Evolutionary conservation across 2,797 vertebrate genomes (phyloP).

Genomic region (Heteromormyrus szaboi): DNA sequence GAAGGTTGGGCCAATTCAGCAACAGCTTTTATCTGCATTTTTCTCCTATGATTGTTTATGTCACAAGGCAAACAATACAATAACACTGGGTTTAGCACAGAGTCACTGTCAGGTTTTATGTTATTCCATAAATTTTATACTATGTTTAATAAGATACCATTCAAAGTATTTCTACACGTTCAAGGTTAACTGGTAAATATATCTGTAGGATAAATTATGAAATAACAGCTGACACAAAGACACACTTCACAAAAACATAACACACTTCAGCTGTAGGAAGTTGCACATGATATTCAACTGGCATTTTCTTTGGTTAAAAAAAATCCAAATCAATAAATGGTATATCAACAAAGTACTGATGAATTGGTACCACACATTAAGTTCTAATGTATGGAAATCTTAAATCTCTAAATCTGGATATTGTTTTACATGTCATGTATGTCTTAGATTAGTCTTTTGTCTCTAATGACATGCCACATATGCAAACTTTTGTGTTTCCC

Average conservation of each 20-base stretch:
- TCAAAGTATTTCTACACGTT: constrained; percentile 26
- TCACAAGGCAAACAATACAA: constrained; percentile 24
- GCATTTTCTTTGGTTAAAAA: constrained; percentile 21
- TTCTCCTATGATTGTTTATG: constrained; percentile 13
- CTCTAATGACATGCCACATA: background rate
- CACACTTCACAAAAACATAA: constrained; percentile 26
- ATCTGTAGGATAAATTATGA: constrained; percentile 32
- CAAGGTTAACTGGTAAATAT: constrained; percentile 27
- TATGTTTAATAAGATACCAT: constrained; percentile 20
- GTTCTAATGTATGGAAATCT: background rate
- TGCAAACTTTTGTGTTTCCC: background rate
- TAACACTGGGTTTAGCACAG: constrained; percentile 13
- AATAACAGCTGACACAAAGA: constrained; percentile 29
- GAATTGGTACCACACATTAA: background rate
- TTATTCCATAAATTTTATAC: constrained; percentile 12
- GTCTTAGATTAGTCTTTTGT: background rate
- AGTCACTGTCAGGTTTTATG: constrained; percentile 16
- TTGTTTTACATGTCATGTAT: background rate
- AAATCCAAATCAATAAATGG: background rate
- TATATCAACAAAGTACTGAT: background rate
- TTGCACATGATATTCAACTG: constrained; percentile 5
- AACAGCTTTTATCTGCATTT: constrained; percentile 3
- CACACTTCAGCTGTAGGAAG: constrained; percentile 18
- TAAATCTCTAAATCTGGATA: background rate
- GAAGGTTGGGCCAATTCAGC: background rate